Base-by-base conservation (phyloP, 2,888 invertebrate species). In the Aporophyla lueneburgensis region DNA sequence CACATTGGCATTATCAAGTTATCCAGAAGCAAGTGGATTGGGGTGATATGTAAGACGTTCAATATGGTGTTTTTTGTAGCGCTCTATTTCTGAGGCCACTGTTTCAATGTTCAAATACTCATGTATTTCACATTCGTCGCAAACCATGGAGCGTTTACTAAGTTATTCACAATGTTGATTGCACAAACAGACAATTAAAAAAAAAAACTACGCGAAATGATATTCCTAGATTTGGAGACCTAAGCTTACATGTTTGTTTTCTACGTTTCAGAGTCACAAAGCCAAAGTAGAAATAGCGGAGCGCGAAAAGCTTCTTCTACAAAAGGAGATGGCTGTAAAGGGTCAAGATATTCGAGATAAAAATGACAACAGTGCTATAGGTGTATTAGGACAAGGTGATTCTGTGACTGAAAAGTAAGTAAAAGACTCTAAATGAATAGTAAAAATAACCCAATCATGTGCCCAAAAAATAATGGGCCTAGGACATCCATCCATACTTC, bases 361-460 rank as follows among this genome's bases (percentile, higher is more conserved):
- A 66, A 96, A 96, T 86, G 96, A 96, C 79, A 96, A 96, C 86
- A 94, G 92, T 65, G 91, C 94, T 14, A 91, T 93, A 84, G 95
- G 94, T 16, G 84, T 92, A 33, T 84, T 94, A 49, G 95, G 95
- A 54, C 92, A 94, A 89, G 96, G 95, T 19, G 96, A 96, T 76
- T 92, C 89, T 65, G 86, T 87, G 5, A 68, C 88, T 21, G 89
- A 90, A 75, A 93, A 93, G 96, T 96, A 91, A 93, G 94, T 86
- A 2, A 62, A 16, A 51, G 6, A 16, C 9, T 46, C 43, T 46
- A 12, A 46, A 46, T 46, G 10, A 10, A 46, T 5, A 43, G 21
- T 24, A 40, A 24, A 68, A 56, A 19, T 12, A 10, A 19, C 19
- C 24, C 24, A 56, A 24, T 2, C 24, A 24, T 24, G 24, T 14